A percentile compares a stretch with the other conserved stretches of the same genome.
Evolutionary conservation across 1,140 invertebrate genomes (phyloP).

Genomic region (Daktulosphaira vitifoliae): DNA sequence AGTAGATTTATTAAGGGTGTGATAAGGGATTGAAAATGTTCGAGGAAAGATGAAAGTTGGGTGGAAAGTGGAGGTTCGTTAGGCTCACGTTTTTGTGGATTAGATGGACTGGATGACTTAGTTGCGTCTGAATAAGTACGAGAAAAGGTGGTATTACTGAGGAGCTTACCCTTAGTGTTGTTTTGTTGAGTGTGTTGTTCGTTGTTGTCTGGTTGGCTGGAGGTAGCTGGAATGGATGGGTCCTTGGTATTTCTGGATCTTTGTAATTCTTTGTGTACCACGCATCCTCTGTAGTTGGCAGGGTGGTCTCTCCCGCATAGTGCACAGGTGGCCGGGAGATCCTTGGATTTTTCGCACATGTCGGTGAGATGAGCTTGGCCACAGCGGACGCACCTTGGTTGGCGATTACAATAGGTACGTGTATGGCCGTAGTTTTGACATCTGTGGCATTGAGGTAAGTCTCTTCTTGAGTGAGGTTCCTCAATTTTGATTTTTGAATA

Average conservation of each 20-base stretch:
- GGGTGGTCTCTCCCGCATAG: not conserved
- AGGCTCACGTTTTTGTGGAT: no score
- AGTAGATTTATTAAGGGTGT: no score
- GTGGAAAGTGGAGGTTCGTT: no score
- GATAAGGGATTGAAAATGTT: no score
- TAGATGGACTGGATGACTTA: no score
- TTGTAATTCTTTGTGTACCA: not conserved
- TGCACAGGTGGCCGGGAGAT: conserved; percentile 40
- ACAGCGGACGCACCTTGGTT: conserved; percentile 43
- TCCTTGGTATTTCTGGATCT: not conserved
- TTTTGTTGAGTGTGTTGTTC: not conserved
- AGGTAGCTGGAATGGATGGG: not conserved
- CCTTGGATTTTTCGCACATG: conserved; percentile 42
- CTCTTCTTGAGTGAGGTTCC: conserved; percentile 37
- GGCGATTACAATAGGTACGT: conserved; percentile 39
- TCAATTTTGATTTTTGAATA: conserved; percentile 41
- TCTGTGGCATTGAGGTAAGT: conserved; percentile 41
- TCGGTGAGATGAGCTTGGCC: conserved; percentile 40
- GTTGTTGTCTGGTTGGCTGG: conserved; percentile 1
- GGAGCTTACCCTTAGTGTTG: not conserved
- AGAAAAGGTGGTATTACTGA: no score
- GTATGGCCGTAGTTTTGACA: conserved; percentile 40
- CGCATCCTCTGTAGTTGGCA: not conserved
- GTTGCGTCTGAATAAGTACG: no score
- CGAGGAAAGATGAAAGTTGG: no score